Conservation (phyloP, 2,797 vertebrate genomes). For the Cephalopachus bancanus region DNA sequence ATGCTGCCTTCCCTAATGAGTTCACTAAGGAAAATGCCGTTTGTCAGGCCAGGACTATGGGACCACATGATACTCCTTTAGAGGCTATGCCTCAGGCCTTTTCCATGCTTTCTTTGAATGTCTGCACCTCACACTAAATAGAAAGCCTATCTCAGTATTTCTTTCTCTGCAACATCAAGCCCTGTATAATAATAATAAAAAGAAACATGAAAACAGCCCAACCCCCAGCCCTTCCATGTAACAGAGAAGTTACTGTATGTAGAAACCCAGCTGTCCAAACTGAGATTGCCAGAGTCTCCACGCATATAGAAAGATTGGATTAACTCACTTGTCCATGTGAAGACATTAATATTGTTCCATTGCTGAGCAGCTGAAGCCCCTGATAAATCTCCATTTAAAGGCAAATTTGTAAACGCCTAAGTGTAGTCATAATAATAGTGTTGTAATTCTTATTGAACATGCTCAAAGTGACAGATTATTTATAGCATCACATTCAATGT, state of each 20-base stretch:
- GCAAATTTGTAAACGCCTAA: slow-evolving; percentile 82
- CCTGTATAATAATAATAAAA: background rate
- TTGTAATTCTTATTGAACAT: slow-evolving; percentile 70
- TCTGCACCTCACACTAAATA: background rate
- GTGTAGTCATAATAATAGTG: slow-evolving; percentile 70
- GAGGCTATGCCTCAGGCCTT: background rate
- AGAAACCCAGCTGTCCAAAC: slow-evolving; percentile 72
- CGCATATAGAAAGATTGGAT: slow-evolving; percentile 78
- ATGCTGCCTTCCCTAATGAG: background rate
- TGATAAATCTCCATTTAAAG: slow-evolving; percentile 81
- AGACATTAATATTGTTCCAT: slow-evolving; percentile 80
- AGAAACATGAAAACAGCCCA: slow-evolving; percentile 14
- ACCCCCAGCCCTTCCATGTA: background rate
- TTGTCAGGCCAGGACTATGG: background rate
- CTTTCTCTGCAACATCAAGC: slow-evolving; percentile 39
- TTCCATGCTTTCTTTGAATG: background rate
- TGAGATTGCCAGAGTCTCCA: slow-evolving; percentile 70
- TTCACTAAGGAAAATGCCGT: background rate
- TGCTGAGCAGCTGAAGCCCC: slow-evolving; percentile 73
- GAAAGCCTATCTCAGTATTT: background rate
- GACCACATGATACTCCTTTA: background rate
- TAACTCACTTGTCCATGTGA: slow-evolving; percentile 73
- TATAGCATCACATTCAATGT: slow-evolving; percentile 45
- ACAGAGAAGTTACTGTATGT: slow-evolving; percentile 66
- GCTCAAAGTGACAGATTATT: slow-evolving; percentile 56